These are phyloP conservation scores for Emydocephalus ijimae DNA, from an alignment of 2,113 vertebrate species.

Conservation along the genomic window DNA sequence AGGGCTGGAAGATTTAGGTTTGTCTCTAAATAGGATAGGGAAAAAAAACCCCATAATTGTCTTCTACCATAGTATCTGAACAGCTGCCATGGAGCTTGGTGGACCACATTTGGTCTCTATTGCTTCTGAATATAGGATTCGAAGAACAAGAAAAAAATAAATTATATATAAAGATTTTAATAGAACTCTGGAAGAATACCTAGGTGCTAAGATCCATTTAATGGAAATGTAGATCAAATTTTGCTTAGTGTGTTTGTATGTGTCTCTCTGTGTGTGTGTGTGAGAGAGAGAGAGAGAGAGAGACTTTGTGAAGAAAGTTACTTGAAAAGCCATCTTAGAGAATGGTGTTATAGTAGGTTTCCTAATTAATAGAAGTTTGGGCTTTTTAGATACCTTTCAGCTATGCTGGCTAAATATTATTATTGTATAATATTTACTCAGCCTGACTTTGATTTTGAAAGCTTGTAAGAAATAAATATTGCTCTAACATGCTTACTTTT, in stretches of 20 bases:
- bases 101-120: not conserved
- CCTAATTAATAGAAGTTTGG: not conserved
- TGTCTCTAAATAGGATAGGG: not conserved
- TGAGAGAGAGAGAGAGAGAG: not conserved
- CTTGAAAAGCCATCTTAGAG: not conserved
- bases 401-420: not conserved
- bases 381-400: not conserved
- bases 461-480: not conserved
- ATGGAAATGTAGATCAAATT: not conserved
- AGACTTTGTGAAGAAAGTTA: not conserved
- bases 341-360: not conserved
- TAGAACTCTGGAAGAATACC: not conserved
- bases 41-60: not conserved
- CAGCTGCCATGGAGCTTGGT: not conserved
- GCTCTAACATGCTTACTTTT: not conserved
- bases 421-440: not conserved
- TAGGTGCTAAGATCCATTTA: not conserved
- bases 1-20: not conserved
- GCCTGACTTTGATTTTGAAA: not conserved
- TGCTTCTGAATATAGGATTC: not conserved
- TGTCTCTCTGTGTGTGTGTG: not conserved
- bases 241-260: not conserved
- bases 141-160: not conserved
- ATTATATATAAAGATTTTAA: not conserved
- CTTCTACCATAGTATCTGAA: not conserved